These are phyloP conservation scores for Phrynocephalus vlangalii DNA, from an alignment of 2,797 vertebrate species.

Conservation along the genomic window DNA sequence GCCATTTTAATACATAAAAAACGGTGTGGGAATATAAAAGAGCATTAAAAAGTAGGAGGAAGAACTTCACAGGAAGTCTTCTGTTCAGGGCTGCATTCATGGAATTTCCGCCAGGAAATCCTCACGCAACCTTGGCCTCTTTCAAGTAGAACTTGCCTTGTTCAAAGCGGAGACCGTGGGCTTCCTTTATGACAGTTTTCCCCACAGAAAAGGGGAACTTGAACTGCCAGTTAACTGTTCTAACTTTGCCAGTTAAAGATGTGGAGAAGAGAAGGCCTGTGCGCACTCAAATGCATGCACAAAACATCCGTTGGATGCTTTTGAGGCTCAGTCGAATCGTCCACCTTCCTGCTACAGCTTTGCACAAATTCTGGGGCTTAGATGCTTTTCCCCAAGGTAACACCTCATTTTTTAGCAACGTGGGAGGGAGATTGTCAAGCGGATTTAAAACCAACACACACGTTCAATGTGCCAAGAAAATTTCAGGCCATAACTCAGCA, in stretches of 20 bases:
- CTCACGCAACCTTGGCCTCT: not conserved
- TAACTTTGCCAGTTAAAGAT: not conserved
- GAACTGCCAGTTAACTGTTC: not conserved
- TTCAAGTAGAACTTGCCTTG: not conserved
- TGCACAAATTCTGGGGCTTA: not conserved
- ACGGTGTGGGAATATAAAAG: no score
- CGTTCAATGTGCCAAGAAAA: not conserved
- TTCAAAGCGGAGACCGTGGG: not conserved
- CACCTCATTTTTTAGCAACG: conserved; percentile 7
- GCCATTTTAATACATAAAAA: no score
- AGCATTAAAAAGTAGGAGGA: not conserved
- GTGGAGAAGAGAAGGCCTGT: no score
- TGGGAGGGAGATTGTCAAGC: no score
- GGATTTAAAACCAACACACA: not conserved
- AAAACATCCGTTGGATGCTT: not conserved
- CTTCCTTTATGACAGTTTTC: not conserved
- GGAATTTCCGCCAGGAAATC: not conserved
- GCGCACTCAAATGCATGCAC: no score
- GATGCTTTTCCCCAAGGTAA: not conserved
- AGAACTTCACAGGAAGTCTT: not conserved
- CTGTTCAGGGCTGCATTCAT: not conserved
- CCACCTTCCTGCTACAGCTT: not conserved
- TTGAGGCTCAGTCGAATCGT: not conserved
- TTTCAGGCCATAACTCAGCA: not conserved
- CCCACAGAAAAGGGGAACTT: not conserved